phyloP scores from a whole-genome alignment of 2,888 invertebrate species.

The Phyllotreta striolata region DNA sequence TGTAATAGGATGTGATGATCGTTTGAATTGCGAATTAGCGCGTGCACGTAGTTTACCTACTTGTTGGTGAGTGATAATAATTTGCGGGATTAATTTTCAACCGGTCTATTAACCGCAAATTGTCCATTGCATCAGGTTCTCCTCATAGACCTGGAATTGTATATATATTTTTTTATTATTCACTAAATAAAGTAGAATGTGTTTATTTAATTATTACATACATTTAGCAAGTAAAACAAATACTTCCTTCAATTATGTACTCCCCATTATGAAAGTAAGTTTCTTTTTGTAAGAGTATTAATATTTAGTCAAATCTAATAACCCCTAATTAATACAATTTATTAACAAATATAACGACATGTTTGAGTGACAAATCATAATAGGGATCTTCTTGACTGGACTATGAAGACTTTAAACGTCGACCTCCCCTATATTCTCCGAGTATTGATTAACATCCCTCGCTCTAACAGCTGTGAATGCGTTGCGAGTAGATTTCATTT shows the following conservation, averaged over 20 bases:
- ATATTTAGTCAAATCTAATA: too few relatives aligned
- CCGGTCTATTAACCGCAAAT: conserved; percentile 17
- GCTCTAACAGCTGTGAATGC: conserved; percentile 22
- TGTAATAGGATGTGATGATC: not conserved
- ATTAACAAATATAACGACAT: too few relatives aligned
- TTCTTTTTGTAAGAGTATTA: too few relatives aligned
- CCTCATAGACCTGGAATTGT: conserved; percentile 17
- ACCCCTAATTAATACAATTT: too few relatives aligned
- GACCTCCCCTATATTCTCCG: conserved; percentile 13
- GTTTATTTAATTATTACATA: too few relatives aligned
- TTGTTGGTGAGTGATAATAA: conserved; percentile 12
- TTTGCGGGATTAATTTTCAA: conserved; percentile 6
- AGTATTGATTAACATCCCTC: conserved; percentile 29
- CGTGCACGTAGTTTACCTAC: not conserved
- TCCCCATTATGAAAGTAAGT: too few relatives aligned
- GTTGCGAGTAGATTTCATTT: conserved; percentile 3
- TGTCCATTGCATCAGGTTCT: conserved; percentile 2
- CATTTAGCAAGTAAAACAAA: too few relatives aligned
- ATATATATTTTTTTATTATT: too few relatives aligned
- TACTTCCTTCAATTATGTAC: too few relatives aligned
- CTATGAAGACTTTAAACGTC: conserved; percentile 10
- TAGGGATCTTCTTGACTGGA: conserved; percentile 5
- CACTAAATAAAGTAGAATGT: too few relatives aligned
- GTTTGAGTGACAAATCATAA: too few relatives aligned
- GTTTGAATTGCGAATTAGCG: not conserved